Evolutionary conservation across 2,113 vertebrate genomes (phyloP).

Genomic region (Cairina moschata): DNA sequence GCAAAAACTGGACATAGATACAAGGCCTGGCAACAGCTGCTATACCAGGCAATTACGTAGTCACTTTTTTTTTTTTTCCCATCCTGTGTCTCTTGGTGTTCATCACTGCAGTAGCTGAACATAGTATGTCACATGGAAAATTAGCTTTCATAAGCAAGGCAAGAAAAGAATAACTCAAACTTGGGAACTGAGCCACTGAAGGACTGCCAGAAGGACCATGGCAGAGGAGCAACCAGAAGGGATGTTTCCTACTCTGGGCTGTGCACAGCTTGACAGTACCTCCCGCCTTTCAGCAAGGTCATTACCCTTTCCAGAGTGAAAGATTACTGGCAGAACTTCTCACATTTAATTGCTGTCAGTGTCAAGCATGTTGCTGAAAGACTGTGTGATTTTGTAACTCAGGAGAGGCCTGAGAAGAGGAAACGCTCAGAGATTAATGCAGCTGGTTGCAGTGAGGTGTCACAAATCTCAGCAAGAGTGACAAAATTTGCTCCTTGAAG

Average conservation of each 20-base stretch:
- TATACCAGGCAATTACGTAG: neutral
- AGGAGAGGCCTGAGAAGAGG: neutral
- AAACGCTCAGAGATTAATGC: neutral
- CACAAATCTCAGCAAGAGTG: neutral
- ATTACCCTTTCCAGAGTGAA: neutral
- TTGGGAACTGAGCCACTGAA: accelerated
- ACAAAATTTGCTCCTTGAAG: neutral
- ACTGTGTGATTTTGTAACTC: neutral
- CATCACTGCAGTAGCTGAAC: neutral
- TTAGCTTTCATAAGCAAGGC: neutral
- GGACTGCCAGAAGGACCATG: neutral
- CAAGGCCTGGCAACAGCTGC: neutral
- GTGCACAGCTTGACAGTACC: neutral
- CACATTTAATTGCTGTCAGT: neutral
- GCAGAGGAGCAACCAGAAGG: neutral
- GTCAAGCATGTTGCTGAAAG: neutral
- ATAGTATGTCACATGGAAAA: neutral
- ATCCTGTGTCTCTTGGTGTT: neutral
- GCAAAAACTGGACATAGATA: neutral
- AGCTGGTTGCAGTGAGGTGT: neutral
- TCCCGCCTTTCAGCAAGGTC: neutral
- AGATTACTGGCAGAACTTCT: neutral
- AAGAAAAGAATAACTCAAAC: neutral
- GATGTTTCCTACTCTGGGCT: neutral
- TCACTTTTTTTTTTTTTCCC: neutral